Evolutionary conservation across 2,797 vertebrate species (phyloP).

Genomic region (Meriones psammophilus): DNA sequence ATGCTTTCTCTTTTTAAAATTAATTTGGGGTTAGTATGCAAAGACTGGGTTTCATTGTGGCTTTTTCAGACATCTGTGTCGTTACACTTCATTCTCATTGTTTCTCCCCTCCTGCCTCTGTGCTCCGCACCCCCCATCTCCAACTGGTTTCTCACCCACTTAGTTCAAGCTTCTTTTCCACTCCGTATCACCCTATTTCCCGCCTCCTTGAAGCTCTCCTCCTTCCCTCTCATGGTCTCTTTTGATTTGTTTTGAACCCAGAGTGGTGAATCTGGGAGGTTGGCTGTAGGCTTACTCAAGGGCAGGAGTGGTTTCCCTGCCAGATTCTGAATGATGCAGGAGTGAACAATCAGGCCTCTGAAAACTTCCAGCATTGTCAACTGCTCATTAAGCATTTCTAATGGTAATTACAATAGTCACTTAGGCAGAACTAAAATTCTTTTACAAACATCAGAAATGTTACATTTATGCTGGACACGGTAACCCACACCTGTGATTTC

Average conservation of each 20-base stretch:
- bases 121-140: no score
- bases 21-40: background rate
- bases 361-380: background rate
- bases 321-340: background rate
- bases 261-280: background rate
- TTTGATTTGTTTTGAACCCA: background rate
- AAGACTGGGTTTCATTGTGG: background rate
- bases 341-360: background rate
- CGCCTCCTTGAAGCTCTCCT: background rate
- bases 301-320: background rate
- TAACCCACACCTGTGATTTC: background rate
- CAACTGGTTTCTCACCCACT: background rate
- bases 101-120: background rate
- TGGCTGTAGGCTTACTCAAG: background rate
- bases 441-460: background rate
- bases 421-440: background rate
- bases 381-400: slow-evolving; percentile 35
- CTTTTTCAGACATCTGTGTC: background rate
- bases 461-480: background rate
- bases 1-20: background rate
- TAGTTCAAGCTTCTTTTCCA: no score
- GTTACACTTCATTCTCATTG: no score
- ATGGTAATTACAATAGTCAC: background rate
- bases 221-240: background rate
- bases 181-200: background rate